A percentile compares a stretch with the other conserved stretches of the same genome.
These are phyloP conservation scores for Halichoeres trimaculatus DNA, from an alignment of 2,113 vertebrate genomes.

Conservation along the genomic window DNA sequence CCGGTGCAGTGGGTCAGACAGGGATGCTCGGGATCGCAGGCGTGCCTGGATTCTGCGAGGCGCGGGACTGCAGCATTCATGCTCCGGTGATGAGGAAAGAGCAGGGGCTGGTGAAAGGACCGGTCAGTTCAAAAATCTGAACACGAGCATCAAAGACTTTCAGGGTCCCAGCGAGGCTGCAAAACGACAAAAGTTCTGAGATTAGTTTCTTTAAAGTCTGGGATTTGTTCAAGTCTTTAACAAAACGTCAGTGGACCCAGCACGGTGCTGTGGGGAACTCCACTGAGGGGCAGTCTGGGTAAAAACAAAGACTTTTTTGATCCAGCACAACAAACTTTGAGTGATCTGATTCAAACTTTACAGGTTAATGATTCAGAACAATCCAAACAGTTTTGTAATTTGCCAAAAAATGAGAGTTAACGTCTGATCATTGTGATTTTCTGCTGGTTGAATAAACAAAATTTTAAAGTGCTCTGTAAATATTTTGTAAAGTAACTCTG, in stretches of 20 bases:
- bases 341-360: constrained; percentile 20
- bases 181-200: background rate
- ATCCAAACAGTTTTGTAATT: background rate
- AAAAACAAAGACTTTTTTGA: constrained; percentile 12
- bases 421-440: constrained; percentile 4
- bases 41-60: constrained; percentile 79
- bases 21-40: constrained; percentile 64
- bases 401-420: background rate
- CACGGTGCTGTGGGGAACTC: constrained; percentile 11
- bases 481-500: constrained; percentile 79
- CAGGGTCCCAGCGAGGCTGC: background rate
- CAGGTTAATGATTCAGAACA: background rate
- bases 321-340: background rate
- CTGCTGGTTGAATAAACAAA: background rate
- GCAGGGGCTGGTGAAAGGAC: constrained; percentile 82
- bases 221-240: background rate
- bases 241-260: constrained; percentile 17
- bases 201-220: constrained; percentile 3
- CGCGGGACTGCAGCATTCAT: constrained; percentile 78
- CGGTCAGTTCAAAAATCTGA: constrained; percentile 71
- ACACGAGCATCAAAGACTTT: background rate
- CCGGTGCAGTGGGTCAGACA: constrained; percentile 63
- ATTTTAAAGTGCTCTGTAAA: constrained; percentile 76
- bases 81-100: constrained; percentile 79
- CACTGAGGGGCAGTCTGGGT: background rate